These are phyloP conservation scores for Cichlasoma orientale DNA, from an alignment of 2,797 vertebrate species.

Conservation along the genomic window DNA sequence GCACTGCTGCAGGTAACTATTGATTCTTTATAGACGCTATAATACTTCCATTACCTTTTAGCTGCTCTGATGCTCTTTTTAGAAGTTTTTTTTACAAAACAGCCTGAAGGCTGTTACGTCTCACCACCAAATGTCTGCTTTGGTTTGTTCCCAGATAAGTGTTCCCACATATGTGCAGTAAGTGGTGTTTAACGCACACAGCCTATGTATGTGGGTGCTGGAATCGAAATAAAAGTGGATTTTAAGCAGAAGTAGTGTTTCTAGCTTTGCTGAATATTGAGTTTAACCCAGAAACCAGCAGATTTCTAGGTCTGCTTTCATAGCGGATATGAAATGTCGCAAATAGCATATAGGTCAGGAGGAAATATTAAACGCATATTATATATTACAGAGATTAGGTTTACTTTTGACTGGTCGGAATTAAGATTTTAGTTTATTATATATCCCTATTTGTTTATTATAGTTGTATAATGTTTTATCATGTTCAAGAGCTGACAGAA, in stretches of 20 bases:
- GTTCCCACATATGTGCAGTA: not conserved
- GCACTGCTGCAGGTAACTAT: slow-evolving; percentile 15
- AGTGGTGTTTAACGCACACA: not conserved
- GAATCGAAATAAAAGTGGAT: not conserved
- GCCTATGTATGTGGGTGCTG: not conserved
- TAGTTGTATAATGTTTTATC: not conserved
- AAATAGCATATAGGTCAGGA: too few relatives aligned
- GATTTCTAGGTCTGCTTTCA: too few relatives aligned
- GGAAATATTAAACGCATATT: too few relatives aligned
- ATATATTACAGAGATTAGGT: too few relatives aligned
- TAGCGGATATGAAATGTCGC: too few relatives aligned
- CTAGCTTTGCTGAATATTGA: fast-evolving
- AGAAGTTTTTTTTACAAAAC: not conserved
- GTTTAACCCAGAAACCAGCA: too few relatives aligned
- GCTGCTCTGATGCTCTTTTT: slow-evolving; percentile 8
- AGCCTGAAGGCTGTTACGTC: not conserved
- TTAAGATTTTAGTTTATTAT: too few relatives aligned
- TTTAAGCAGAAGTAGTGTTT: not conserved
- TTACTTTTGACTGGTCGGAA: too few relatives aligned
- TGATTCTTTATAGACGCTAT: slow-evolving; percentile 18
- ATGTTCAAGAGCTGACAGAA: not conserved
- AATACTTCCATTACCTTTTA: slow-evolving; percentile 28
- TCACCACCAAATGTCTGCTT: not conserved
- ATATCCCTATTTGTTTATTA: not conserved
- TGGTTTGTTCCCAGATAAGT: not conserved